These are phyloP conservation scores for Aleadryas rufinucha DNA, from an alignment of 2,113 vertebrate species.

Conservation along the genomic window DNA sequence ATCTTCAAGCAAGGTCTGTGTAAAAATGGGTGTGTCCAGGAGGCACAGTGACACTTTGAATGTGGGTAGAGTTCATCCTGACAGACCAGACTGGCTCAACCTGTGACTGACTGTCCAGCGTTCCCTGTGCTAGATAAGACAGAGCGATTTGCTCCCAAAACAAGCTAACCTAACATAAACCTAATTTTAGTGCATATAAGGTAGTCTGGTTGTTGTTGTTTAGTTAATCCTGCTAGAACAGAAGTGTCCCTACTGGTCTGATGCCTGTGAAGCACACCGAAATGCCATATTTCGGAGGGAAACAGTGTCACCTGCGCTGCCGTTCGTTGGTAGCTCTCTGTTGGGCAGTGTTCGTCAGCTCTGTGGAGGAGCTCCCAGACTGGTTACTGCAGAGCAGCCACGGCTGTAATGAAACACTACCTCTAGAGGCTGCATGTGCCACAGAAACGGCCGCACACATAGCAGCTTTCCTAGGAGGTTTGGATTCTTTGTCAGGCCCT, in stretches of 20 bases:
- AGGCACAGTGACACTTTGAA: slow-evolving; percentile 56
- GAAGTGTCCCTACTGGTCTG: not conserved
- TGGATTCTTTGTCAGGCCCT: not conserved
- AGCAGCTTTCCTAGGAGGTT: not conserved
- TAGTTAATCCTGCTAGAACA: not conserved
- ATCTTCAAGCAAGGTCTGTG: slow-evolving; percentile 7
- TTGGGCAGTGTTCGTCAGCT: not conserved
- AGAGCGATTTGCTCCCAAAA: not conserved
- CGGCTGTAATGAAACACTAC: not conserved
- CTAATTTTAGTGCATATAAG: not conserved
- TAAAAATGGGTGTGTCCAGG: slow-evolving; percentile 72
- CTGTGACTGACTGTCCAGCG: not conserved
- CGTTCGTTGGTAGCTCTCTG: not conserved
- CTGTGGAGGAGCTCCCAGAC: not conserved
- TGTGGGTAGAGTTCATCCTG: slow-evolving; percentile 7
- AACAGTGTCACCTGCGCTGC: accelerated
- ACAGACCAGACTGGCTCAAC: slow-evolving; percentile 6
- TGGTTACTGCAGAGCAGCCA: not conserved
- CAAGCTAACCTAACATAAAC: not conserved
- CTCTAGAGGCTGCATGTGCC: slow-evolving; percentile 10
- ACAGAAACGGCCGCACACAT: not conserved
- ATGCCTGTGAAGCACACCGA: not conserved
- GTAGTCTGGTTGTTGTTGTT: not conserved
- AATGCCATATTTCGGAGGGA: not conserved
- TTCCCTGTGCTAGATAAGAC: not conserved